Evolutionary conservation across 2,888 invertebrate species (phyloP).

Genomic region (Acronicta psi): DNA sequence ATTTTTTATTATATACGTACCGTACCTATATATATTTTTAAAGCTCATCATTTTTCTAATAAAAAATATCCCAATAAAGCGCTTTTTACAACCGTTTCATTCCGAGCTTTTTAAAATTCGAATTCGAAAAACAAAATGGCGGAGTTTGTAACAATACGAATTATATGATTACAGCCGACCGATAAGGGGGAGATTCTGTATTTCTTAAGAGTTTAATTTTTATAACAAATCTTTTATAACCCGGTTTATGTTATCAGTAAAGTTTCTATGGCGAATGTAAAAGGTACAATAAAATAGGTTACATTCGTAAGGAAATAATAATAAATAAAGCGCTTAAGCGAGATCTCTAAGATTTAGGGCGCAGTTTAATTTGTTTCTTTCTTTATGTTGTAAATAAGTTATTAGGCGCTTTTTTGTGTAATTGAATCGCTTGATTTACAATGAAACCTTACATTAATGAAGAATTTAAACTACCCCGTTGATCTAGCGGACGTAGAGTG

Average conservation of each 20-base stretch:
- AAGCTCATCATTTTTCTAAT: slow-evolving; percentile 61
- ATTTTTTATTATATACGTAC: slow-evolving; percentile 40
- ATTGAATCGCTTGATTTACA: neutral
- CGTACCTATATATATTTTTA: slow-evolving; percentile 35
- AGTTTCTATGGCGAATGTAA: slow-evolving; percentile 78
- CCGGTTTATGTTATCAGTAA: slow-evolving; percentile 80
- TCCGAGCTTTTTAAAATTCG: slow-evolving; percentile 76
- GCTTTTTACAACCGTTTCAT: slow-evolving; percentile 66
- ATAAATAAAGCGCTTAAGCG: slow-evolving; percentile 62
- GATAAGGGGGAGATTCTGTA: slow-evolving; percentile 71
- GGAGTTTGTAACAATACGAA: slow-evolving; percentile 80
- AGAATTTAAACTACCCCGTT: too few species aligned
- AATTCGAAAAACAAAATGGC: slow-evolving; percentile 78
- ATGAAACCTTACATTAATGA: too few species aligned
- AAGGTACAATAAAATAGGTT: slow-evolving; percentile 76
- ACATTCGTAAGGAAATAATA: slow-evolving; percentile 77
- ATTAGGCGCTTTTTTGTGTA: neutral
- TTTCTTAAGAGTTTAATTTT: slow-evolving; percentile 86
- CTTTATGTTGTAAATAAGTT: slow-evolving; percentile 15
- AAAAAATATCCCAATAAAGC: slow-evolving; percentile 63
- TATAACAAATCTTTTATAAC: slow-evolving; percentile 84
- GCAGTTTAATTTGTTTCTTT: slow-evolving; percentile 53
- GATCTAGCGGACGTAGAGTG: too few species aligned
- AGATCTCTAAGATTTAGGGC: slow-evolving; percentile 55
- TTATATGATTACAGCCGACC: slow-evolving; percentile 72